These are phyloP conservation scores for Agonopterix alstromeriana DNA, from an alignment of 2,888 invertebrate species.

Conservation along the genomic window DNA sequence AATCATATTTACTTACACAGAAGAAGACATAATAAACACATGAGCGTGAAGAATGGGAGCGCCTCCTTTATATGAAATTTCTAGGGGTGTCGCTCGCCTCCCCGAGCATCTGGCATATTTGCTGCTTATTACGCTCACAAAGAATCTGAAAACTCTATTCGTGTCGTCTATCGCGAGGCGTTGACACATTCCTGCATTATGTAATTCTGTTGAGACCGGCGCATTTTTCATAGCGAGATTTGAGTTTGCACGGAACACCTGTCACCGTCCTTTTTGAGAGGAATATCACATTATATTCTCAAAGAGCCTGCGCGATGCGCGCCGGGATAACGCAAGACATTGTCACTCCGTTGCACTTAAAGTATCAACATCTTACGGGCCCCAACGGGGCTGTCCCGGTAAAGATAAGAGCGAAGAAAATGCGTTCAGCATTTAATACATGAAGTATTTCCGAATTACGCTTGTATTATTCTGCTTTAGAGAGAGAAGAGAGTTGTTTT, in stretches of 20 bases:
- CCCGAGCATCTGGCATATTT: conserved; percentile 45
- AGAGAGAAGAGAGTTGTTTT: no score
- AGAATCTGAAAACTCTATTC: conserved; percentile 51
- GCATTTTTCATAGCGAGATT: conserved; percentile 67
- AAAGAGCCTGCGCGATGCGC: conserved; percentile 26
- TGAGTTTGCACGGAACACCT: conserved; percentile 55
- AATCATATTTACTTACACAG: conserved; percentile 64
- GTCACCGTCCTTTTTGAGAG: conserved; percentile 50
- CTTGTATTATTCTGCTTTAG: no score
- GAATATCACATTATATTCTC: conserved; percentile 65
- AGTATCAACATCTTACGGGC: conserved; percentile 1
- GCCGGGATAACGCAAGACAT: conserved; percentile 21
- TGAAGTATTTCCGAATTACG: no score
- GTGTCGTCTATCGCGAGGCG: conserved; percentile 31
- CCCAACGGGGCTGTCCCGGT: no score
- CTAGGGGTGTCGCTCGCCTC: conserved; percentile 5
- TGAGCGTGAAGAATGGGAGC: conserved; percentile 44
- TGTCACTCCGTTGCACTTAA: conserved; percentile 22
- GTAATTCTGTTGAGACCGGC: conserved; percentile 48
- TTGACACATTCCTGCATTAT: conserved; percentile 64
- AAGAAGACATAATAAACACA: conserved; percentile 61
- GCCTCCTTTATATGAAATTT: conserved; percentile 32
- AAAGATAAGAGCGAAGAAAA: no score
- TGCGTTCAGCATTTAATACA: no score
- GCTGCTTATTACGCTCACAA: conserved; percentile 60